Conservation (phyloP, 2,888 invertebrate species). For the Papilio elwesi region DNA sequence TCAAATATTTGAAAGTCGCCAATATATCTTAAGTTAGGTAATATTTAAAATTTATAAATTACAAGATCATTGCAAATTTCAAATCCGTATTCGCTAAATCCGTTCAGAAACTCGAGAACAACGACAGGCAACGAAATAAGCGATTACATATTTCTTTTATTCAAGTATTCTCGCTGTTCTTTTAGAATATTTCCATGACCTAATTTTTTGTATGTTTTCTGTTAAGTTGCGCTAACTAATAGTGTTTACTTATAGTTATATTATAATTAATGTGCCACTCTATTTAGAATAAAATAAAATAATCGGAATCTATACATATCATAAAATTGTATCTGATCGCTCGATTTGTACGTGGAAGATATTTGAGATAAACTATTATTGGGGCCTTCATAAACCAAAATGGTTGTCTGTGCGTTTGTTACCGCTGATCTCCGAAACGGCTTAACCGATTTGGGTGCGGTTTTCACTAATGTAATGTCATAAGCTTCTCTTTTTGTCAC, state of each 20-base stretch:
- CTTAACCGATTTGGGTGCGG: too few relatives aligned
- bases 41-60: slow-evolving; percentile 17
- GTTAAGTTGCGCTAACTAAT: background rate
- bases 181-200: slow-evolving; percentile 30
- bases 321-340: too few relatives aligned
- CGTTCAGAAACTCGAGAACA: slow-evolving; percentile 3
- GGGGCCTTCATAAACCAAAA: too few relatives aligned
- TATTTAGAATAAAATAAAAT: too few relatives aligned
- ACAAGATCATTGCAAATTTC: slow-evolving; percentile 11
- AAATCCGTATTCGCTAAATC: slow-evolving; percentile 19
- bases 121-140: slow-evolving; percentile 13
- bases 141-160: slow-evolving; percentile 1
- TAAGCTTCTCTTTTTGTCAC: too few relatives aligned
- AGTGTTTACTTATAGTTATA: background rate
- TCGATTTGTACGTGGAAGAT: too few relatives aligned
- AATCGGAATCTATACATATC: too few relatives aligned
- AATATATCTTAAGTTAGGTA: slow-evolving; percentile 23
- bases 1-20: too few relatives aligned
- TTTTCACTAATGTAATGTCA: too few relatives aligned
- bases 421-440: too few relatives aligned
- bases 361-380: too few relatives aligned
- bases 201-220: slow-evolving; percentile 1
- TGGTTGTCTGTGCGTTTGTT: too few relatives aligned
- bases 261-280: background rate
- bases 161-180: background rate